These are phyloP conservation scores for Notiomystis cincta DNA, from an alignment of 2,113 vertebrate genomes.

Conservation along the genomic window DNA sequence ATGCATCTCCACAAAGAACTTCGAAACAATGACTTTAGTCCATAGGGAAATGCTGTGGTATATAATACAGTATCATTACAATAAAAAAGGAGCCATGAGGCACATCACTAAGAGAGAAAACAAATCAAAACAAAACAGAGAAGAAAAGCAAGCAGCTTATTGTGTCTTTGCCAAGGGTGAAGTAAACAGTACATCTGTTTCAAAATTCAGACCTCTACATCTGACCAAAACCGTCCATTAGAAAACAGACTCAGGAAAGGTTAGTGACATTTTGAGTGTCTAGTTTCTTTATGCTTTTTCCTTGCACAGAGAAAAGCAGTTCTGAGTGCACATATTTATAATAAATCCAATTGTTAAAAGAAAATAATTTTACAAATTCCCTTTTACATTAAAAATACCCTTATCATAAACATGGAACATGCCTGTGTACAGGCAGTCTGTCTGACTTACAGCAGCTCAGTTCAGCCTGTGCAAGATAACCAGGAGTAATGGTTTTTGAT, in stretches of 20 bases:
- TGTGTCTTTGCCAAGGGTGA: slow-evolving; percentile 59
- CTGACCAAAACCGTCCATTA: slow-evolving; percentile 69
- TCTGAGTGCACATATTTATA: slow-evolving; percentile 59
- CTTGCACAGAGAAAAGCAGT: slow-evolving; percentile 34
- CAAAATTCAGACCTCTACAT: slow-evolving; percentile 53
- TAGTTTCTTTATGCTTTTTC: slow-evolving; percentile 51
- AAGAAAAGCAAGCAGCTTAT: slow-evolving; percentile 55
- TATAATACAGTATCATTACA: slow-evolving; percentile 68
- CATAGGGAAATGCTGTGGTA: slow-evolving; percentile 63
- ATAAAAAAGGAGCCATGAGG: slow-evolving; percentile 64
- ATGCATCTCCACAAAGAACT: slow-evolving; percentile 67
- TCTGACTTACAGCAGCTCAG: slow-evolving; percentile 72
- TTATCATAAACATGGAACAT: slow-evolving; percentile 70
- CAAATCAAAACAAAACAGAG: slow-evolving; percentile 61
- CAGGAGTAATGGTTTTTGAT: slow-evolving; percentile 81
- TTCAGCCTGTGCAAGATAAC: slow-evolving; percentile 74
- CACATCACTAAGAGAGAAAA: slow-evolving; percentile 63
- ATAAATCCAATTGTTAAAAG: slow-evolving; percentile 69
- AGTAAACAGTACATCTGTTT: slow-evolving; percentile 54
- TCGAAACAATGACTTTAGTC: slow-evolving; percentile 67
- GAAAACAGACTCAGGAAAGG: slow-evolving; percentile 34
- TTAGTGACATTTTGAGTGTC: slow-evolving; percentile 46
- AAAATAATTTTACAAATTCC: slow-evolving; percentile 74
- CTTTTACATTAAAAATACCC: slow-evolving; percentile 68
- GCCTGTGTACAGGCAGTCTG: slow-evolving; percentile 62